Base-by-base conservation (phyloP, 2,113 vertebrate species). In the Catharus fuscescens region DNA sequence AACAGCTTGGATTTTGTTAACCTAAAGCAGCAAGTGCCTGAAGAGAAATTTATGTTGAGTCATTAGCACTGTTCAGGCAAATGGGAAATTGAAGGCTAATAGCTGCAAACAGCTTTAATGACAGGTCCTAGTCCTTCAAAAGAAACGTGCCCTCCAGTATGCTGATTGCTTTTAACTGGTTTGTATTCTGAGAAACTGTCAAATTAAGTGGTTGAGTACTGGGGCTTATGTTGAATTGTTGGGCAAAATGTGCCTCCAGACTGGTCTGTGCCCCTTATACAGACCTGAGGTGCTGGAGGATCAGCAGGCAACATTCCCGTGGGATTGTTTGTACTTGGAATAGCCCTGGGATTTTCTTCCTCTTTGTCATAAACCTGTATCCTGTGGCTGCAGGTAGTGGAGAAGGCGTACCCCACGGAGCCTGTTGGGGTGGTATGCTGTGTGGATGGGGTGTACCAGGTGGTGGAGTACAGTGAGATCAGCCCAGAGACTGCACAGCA, bases 401-500 rank as follows among this genome's bases (percentile, higher is more conserved):
- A 98, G 79, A 99, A 99, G 91, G 98, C 98, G 0, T 97, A 96
- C 82, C 98, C 99, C 1, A 93, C 98, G 0, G 99, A 99, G 97
- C 98, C 99, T 0, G 99, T 99, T 19, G 99, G 99, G 2, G 98
- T 99, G 84, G 98, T 99, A 40, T 99, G 99, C 97, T 97, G 96
- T 53, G 98, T 99, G 66, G 98, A 97, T 11, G 98, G 98, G 0
- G 64, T 98, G 12, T 97, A 96, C 40, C 99, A 99, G 97, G 99
- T 99, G 93, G 98, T 99, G 77, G 99, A 99, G 96, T 99, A 99
- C 97, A 99, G 99, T 0, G 99, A 99, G 97, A 94, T 99, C 85
- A 98, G 94, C 57, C 96, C 53, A 0, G 98, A 99, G 94, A 98
- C 95, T 0, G 98, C 98, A 0, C 93, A 97, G 83, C 98, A 96